Conservation (phyloP, 2,888 invertebrate genomes). For the Plagodis pulveraria region DNA sequence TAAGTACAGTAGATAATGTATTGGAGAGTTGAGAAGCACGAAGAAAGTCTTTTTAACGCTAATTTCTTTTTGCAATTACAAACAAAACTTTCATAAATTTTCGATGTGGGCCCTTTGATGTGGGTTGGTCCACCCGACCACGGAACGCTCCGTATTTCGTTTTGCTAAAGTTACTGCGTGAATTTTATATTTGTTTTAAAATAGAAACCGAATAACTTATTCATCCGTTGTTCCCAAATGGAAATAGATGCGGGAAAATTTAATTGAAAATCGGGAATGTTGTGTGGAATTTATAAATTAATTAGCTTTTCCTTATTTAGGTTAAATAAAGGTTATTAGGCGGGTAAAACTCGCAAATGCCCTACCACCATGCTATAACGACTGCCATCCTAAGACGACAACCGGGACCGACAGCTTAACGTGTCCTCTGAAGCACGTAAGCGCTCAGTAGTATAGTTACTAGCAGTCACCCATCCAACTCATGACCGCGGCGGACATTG, state of each 20-base stretch:
- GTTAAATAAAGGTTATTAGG: no score
- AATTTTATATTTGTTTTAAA: slow-evolving; percentile 29
- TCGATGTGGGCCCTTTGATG: slow-evolving; percentile 48
- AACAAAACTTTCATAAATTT: slow-evolving; percentile 48
- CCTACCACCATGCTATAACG: no score
- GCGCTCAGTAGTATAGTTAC: no score
- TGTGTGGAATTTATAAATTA: slow-evolving; percentile 2
- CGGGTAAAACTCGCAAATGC: no score
- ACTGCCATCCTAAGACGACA: no score
- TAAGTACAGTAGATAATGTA: slow-evolving; percentile 26
- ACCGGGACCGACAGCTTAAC: no score
- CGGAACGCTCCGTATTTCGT: slow-evolving; percentile 33
- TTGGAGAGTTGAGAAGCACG: slow-evolving; percentile 20
- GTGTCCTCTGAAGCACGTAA: no score
- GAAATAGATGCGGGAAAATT: slow-evolving; percentile 10
- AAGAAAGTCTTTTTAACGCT: slow-evolving; percentile 40
- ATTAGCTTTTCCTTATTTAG: not conserved
- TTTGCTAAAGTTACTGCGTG: slow-evolving; percentile 11
- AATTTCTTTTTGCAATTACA: slow-evolving; percentile 48
- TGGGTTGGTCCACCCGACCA: slow-evolving; percentile 37
- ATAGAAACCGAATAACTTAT: slow-evolving; percentile 27
- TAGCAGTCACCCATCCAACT: no score
- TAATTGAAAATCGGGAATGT: slow-evolving; percentile 5
- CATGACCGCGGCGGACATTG: no score
- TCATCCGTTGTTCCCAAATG: slow-evolving; percentile 12